phyloP scores from a whole-genome alignment of 2,113 vertebrate species.

The Galbula dea region DNA sequence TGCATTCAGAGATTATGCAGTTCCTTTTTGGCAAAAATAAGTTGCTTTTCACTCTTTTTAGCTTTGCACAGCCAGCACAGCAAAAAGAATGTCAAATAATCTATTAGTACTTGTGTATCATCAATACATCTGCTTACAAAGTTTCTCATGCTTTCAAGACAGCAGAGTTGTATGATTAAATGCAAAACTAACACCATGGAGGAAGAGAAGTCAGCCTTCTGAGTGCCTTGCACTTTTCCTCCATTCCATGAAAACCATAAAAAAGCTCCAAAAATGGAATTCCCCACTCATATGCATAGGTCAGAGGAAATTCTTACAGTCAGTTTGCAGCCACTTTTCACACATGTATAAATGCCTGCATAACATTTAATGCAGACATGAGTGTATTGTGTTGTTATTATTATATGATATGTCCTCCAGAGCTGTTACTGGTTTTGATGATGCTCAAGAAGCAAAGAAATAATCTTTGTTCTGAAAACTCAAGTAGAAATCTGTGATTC shows the following conservation, averaged over 20 bases:
- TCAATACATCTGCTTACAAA: not conserved
- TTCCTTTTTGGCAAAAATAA: not conserved
- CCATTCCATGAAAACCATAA: not conserved
- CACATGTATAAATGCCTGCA: not conserved
- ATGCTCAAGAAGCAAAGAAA: constrained; percentile 17
- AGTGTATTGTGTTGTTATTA: not conserved
- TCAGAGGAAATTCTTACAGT: not conserved
- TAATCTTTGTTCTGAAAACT: not conserved
- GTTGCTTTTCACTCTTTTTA: not conserved
- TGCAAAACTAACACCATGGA: not conserved
- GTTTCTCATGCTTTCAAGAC: not conserved
- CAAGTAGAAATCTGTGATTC: too few species aligned
- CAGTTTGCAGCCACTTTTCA: constrained; percentile 22
- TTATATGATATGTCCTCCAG: not conserved
- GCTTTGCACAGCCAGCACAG: not conserved
- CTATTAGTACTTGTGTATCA: not conserved
- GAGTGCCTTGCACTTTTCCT: not conserved
- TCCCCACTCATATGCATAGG: not conserved
- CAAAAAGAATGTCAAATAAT: not conserved
- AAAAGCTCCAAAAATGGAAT: not conserved
- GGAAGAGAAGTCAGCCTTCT: not conserved
- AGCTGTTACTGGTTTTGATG: not conserved
- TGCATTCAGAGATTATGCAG: not conserved
- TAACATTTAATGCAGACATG: not conserved
- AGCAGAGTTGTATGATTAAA: not conserved